Base-by-base conservation (phyloP, 1,140 invertebrate genomes). In the Campoletis sonorensis region DNA sequence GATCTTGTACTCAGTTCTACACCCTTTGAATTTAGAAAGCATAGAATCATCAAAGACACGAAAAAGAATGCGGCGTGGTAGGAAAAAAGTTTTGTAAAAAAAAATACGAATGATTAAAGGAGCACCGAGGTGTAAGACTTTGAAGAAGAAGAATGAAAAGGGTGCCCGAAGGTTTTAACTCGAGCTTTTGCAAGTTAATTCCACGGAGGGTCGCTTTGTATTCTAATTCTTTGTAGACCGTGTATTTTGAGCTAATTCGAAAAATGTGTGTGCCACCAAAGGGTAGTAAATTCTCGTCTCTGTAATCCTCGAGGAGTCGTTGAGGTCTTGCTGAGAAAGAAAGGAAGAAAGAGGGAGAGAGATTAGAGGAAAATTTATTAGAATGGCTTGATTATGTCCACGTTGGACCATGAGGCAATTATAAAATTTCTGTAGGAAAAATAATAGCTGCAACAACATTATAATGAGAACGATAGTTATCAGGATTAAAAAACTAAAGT, bases 271-370 rank as follows among this genome's bases (percentile, higher is more conserved):
- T n/a, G 11, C 27, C 4, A 71, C 27, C 76, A 73, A 40, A 23
- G 51, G n/a, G 7, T 10, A 67, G 18, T 61, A 67, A 61, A 58
- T 23, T 54, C 33, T 37, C 10, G 16, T 54, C 26, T 71, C 21
- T 40, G 54, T 78, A 85, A 85, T 85, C 84, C 84, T 84, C 78
- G 81, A 85, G 81, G 76, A 84, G 30, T 51, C 80, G 79, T 45
- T 30, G 76, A 33, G 54, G 27, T 16, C n/a, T 45, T 33, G 76
- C 51, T 61, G 81, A 13, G 79, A 78, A 79, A 79, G 81, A n/a
- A 68, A 79, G 81, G 16, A 68, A 54, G n/a, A 80, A 80, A 40
- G 83, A 61, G 58, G 54, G 49, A 21, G 54, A 58, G 54, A 58
- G 54, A 58, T n/a, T 21, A 23, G 21, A 58, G 5, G n/a, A 23